Conservation (phyloP, 92 coral and sea anemone genomes). For the Porites evermanni region DNA sequence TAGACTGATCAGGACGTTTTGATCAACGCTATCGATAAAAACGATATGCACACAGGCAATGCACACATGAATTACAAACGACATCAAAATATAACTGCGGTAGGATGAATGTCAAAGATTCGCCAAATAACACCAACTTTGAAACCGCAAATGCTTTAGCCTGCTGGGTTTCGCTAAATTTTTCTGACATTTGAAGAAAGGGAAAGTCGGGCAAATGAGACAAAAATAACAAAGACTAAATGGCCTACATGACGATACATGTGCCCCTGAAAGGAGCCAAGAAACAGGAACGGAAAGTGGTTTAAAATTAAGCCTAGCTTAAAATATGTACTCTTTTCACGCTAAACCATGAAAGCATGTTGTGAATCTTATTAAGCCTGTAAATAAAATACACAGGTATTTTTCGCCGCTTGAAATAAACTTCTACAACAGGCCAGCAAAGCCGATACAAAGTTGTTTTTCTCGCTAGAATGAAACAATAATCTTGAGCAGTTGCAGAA, state of each 20-base stretch:
- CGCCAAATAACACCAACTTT: constrained; percentile 12
- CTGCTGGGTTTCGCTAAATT: constrained; percentile 19
- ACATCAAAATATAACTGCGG: not conserved
- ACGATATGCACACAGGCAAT: not conserved
- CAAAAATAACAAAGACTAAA: not conserved
- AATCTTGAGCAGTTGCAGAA: constrained; percentile 22
- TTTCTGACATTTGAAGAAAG: not conserved
- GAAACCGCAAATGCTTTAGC: constrained; percentile 21
- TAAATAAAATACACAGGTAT: constrained; percentile 16
- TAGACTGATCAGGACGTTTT: not conserved
- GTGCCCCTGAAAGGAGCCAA: not conserved
- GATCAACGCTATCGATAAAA: not conserved
- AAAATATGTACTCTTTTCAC: not conserved
- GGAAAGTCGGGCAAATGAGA: not conserved
- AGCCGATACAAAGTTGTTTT: constrained; percentile 4
- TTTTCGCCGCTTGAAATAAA: constrained; percentile 22
- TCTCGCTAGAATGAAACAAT: not conserved
- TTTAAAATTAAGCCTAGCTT: not conserved
- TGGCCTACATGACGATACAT: not conserved
- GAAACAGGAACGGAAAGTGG: not conserved
- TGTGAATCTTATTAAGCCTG: constrained; percentile 3
- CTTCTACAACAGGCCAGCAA: constrained; percentile 10
- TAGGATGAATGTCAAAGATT: constrained; percentile 20
- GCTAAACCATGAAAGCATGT: constrained; percentile 7
- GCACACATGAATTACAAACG: not conserved